Base-by-base conservation (phyloP, 2,888 invertebrate genomes). In the Cosmopolites sordidus region DNA sequence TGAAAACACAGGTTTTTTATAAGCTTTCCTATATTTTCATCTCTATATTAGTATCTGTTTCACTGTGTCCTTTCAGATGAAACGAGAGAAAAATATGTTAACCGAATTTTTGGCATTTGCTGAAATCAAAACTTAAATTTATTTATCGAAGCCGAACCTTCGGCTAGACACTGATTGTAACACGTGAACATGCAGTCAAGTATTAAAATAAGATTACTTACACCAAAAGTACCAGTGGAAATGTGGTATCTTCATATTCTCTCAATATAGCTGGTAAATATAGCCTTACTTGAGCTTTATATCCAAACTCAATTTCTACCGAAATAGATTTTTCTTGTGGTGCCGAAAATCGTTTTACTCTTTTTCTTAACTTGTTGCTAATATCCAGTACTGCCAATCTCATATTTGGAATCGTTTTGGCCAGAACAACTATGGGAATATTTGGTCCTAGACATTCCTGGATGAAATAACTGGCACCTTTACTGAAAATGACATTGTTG, bases 151-250 rank as follows among this genome's bases (percentile, higher is more conserved):
- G n/a, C n/a, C n/a, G n/a, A n/a, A n/a, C n/a, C n/a, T n/a, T n/a
- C n/a, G n/a, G n/a, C n/a, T n/a, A n/a, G n/a, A n/a, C n/a, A n/a
- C n/a, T n/a, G n/a, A n/a, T n/a, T n/a, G n/a, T n/a, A n/a, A n/a
- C n/a, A n/a, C n/a, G n/a, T n/a, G n/a, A n/a, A n/a, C n/a, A n/a
- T n/a, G n/a, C n/a, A n/a, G n/a, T n/a, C n/a, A n/a, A n/a, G n/a
- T n/a, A n/a, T n/a, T n/a, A n/a, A n/a, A n/a, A n/a, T n/a, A n/a
- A n/a, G n/a, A n/a, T n/a, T 60, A 80, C 90, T 85, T 78, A 93
- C 92, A 92, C 85, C 66, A 90, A 83, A 2, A 94, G 73, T 1
- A 94, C 81, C 12, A 94, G 72, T 0, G 94, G 92, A 64, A 88
- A 84, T 0, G 86, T 84, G 51, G 88, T 79, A 66, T 89, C 89